Conservation (phyloP, 2,797 vertebrate genomes). For the Hafferia zeledoni region DNA sequence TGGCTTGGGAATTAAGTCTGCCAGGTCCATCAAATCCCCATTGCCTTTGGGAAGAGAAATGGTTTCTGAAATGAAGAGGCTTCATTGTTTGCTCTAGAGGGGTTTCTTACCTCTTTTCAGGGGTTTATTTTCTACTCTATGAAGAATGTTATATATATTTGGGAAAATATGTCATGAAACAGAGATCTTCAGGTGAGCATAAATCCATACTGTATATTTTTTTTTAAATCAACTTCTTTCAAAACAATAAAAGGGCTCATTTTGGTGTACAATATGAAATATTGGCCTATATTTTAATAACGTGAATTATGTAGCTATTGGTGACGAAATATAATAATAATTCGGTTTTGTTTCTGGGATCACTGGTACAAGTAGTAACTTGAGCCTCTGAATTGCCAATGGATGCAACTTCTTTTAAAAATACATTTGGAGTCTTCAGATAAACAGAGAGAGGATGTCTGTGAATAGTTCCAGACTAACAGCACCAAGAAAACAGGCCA, state of each 20-base stretch:
- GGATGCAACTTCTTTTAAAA: neutral
- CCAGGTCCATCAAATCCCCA: constrained; percentile 32
- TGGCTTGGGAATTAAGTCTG: constrained; percentile 54
- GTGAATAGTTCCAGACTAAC: neutral
- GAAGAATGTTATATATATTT: neutral
- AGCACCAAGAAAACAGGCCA: neutral
- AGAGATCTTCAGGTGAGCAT: neutral
- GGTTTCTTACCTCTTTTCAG: neutral
- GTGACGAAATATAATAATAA: neutral
- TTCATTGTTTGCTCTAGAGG: constrained; percentile 25
- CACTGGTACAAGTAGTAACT: neutral
- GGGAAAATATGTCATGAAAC: neutral
- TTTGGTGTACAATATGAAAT: neutral
- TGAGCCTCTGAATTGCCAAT: neutral
- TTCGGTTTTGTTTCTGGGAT: constrained; percentile 31
- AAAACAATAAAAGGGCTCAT: neutral
- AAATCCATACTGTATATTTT: neutral
- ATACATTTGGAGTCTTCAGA: neutral
- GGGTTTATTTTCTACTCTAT: constrained; percentile 9
- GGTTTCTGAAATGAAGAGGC: constrained; percentile 7
- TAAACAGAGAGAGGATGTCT: neutral
- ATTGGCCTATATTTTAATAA: neutral
- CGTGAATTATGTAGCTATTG: neutral
- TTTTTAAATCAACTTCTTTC: neutral
- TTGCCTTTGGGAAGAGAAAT: constrained; percentile 23